A percentile compares a stretch with the other conserved stretches of the same genome.
phyloP scores from a whole-genome alignment of 1,140 invertebrate genomes.

The Watersipora subatra region DNA sequence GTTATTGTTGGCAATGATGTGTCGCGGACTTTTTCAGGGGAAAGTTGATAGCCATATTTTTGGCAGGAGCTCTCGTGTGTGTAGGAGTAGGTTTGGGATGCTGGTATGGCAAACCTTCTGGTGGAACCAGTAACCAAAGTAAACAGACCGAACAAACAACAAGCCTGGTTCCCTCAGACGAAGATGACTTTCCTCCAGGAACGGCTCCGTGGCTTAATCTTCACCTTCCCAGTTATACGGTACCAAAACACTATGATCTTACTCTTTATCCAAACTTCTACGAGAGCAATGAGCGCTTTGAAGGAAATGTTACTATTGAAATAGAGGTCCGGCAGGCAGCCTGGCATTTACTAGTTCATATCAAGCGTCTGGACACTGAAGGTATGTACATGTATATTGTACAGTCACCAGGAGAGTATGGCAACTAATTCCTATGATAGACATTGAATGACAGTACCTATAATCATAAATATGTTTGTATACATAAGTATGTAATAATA shows the following conservation, averaged over 20 bases:
- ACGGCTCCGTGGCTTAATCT: slow-evolving; percentile 33
- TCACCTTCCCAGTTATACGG: slow-evolving; percentile 52
- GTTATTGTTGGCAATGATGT: slow-evolving; percentile 19
- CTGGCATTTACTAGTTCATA: slow-evolving; percentile 38
- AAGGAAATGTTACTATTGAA: slow-evolving; percentile 29
- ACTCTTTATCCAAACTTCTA: slow-evolving; percentile 54
- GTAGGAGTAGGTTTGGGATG: background rate
- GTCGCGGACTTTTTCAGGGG: slow-evolving; percentile 12
- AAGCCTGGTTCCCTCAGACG: background rate
- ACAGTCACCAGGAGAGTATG: too few species aligned
- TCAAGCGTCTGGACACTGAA: slow-evolving; percentile 34
- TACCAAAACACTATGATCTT: slow-evolving; percentile 61
- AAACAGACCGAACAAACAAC: background rate
- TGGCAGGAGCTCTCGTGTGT: slow-evolving; percentile 4
- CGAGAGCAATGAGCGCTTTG: slow-evolving; percentile 20
- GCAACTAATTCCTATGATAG: too few species aligned
- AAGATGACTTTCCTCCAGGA: slow-evolving; percentile 9
- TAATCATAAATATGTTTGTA: too few species aligned
- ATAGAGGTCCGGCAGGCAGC: slow-evolving; percentile 25
- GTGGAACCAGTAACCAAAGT: background rate
- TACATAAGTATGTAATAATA: too few species aligned
- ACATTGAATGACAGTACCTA: too few species aligned
- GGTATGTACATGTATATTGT: too few species aligned
- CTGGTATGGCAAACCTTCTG: background rate
- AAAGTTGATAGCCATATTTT: slow-evolving; percentile 6